Evolutionary conservation across 2,113 vertebrate genomes (phyloP), one percentile per base, ranked within the genome.

Genomic region (Caracal caracal): DNA sequence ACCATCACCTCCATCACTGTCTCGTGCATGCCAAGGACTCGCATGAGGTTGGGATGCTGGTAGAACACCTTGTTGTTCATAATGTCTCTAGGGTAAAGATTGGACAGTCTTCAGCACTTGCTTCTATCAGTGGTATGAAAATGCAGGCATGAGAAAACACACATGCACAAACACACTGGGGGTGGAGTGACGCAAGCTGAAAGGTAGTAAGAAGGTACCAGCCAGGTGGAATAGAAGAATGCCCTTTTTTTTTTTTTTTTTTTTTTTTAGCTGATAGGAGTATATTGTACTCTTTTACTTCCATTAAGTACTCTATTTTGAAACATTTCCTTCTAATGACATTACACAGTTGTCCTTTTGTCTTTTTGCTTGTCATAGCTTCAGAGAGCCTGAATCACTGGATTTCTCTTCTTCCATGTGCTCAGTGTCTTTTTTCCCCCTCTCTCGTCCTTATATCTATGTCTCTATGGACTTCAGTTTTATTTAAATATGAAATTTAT

Each of bases 1-100:
- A 99, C 99, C 99, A 99, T 99, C 97, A 99, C 99, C 96, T 99
- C 99, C 99, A 99, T 99, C 94, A 99, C 99, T 0, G 99, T 99
- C 98, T 99, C 99, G 30, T 99, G 99, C 99, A 99, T 99, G 79
- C 99, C 99, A 49, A 99, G 99, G 91, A 99, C 99, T 95, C 99
- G 99, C 99, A 99, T 99, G 78, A 99, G 98, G 97, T 99, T 99
- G 43, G 99, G 99, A 96, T 99, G 99, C 97, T 99, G 99, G 98
- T 99, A 99, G 98, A 99, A 99, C 22, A 99, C 99, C 95, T 99
- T 99, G 98, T 99, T 99, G 98, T 99, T 99, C 99, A 99, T 99
- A 98, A 99, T 99, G 98, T 99, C 99, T 68, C 99, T 99, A 97
- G 13, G 86, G 76, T 70, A 65, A 97, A 63, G 88, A 90, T 10